phyloP scores from a whole-genome alignment of 2,888 invertebrate species.

The Plemyria rubiginata region DNA sequence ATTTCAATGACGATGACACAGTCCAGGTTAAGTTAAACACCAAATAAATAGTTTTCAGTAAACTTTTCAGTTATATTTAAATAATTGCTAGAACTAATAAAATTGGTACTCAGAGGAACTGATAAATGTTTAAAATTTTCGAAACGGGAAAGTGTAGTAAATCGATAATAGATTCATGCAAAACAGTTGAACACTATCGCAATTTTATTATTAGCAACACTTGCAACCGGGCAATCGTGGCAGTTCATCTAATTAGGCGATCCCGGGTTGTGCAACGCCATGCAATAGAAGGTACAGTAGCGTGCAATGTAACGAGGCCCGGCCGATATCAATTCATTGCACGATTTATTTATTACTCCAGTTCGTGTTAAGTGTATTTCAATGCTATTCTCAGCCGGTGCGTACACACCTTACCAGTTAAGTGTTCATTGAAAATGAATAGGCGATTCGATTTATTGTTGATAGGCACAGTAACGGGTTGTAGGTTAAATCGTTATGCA shows the following conservation, averaged over 20 bases:
- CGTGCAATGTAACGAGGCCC: slow-evolving; percentile 50
- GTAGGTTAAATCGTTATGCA: background rate
- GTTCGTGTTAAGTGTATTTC: slow-evolving; percentile 43
- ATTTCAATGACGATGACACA: background rate
- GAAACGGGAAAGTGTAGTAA: background rate
- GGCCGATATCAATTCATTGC: slow-evolving; percentile 42
- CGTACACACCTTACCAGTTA: slow-evolving; percentile 26
- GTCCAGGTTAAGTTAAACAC: too few relatives aligned
- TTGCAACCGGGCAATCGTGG: slow-evolving; percentile 63
- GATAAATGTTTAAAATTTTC: too few relatives aligned
- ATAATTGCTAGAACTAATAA: too few relatives aligned
- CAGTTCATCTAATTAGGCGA: slow-evolving; percentile 69
- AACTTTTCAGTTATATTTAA: too few relatives aligned
- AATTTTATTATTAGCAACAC: slow-evolving; percentile 54
- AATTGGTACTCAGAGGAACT: too few relatives aligned
- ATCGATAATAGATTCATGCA: slow-evolving; percentile 29
- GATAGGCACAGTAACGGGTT: slow-evolving; percentile 2
- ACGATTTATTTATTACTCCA: slow-evolving; percentile 48
- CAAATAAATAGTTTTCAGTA: too few relatives aligned
- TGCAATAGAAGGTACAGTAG: slow-evolving; percentile 34
- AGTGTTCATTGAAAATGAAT: slow-evolving; percentile 27
- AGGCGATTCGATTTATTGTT: slow-evolving; percentile 21
- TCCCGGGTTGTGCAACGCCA: slow-evolving; percentile 52
- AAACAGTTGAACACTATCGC: slow-evolving; percentile 51
- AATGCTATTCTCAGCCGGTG: slow-evolving; percentile 28